Conservation (phyloP, 2,888 invertebrate species). For the Xestia ashworthii region DNA sequence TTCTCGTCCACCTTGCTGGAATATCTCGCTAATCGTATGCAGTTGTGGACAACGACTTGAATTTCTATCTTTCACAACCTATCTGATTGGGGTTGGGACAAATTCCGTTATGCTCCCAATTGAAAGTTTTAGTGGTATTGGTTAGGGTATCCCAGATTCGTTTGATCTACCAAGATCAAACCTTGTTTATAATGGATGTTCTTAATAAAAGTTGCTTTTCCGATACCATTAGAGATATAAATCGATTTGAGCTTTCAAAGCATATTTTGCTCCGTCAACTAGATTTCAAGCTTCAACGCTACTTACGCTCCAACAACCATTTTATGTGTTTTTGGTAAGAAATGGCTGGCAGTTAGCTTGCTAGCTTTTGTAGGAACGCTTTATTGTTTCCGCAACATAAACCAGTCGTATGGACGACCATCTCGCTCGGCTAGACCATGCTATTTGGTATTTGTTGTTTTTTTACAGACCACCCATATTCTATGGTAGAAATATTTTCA, state of each 20-base stretch:
- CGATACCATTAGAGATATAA: too few relatives aligned
- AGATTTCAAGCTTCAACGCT: constrained; percentile 4
- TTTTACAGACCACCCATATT: background rate
- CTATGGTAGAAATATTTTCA: background rate
- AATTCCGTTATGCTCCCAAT: background rate
- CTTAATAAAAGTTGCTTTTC: too few relatives aligned
- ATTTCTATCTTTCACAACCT: background rate
- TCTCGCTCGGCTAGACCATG: background rate
- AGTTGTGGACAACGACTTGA: background rate
- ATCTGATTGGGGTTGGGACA: background rate
- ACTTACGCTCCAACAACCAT: background rate
- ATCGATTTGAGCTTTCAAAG: background rate
- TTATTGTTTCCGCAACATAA: constrained; percentile 36
- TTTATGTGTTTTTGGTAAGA: constrained; percentile 4
- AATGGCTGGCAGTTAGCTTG: constrained; percentile 5
- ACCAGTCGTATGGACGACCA: constrained; percentile 7
- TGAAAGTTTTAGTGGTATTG: background rate
- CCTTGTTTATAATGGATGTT: background rate
- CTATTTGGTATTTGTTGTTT: background rate
- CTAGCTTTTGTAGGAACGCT: constrained; percentile 9
- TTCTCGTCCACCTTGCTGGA: constrained; percentile 1
- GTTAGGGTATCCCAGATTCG: background rate
- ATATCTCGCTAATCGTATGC: background rate
- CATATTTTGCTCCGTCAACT: background rate
- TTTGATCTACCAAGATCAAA: background rate